A percentile compares a stretch with the other conserved stretches of the same genome.
phyloP scores from a whole-genome alignment of 92 coral and sea anemone genomes.

The Parazoanthus swiftii region DNA sequence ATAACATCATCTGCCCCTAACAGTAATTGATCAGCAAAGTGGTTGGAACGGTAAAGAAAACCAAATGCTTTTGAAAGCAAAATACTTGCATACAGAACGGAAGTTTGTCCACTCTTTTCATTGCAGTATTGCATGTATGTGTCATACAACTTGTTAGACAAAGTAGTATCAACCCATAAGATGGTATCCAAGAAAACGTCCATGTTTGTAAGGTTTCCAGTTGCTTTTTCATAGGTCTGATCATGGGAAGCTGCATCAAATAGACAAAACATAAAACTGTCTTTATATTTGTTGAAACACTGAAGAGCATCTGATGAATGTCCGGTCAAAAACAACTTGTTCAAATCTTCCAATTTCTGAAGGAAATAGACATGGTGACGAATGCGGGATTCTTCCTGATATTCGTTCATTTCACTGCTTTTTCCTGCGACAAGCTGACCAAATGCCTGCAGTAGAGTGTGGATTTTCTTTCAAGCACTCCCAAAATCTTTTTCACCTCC shows the following conservation, averaged over 20 bases:
- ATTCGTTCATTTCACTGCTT: neutral
- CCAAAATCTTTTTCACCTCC: neutral
- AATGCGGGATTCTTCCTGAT: neutral
- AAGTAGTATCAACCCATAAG: neutral
- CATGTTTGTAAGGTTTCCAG: neutral
- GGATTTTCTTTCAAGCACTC: neutral
- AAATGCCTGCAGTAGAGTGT: neutral
- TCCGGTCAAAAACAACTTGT: neutral
- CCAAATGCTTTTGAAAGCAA: neutral
- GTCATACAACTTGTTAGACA: neutral
- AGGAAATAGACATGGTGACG: neutral
- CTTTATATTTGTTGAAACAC: neutral
- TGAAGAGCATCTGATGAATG: neutral
- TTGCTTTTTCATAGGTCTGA: too few species aligned
- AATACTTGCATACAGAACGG: neutral
- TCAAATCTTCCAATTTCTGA: neutral
- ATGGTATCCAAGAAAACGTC: neutral
- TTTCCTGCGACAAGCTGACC: neutral
- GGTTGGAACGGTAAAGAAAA: neutral
- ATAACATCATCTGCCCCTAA: neutral
- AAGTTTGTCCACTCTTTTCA: neutral
- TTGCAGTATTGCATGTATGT: neutral
- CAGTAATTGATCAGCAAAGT: neutral
- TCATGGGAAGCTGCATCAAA: neutral
- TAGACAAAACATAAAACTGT: neutral